Base-by-base conservation (phyloP, 1,140 invertebrate species). In the Theocolax elegans region DNA sequence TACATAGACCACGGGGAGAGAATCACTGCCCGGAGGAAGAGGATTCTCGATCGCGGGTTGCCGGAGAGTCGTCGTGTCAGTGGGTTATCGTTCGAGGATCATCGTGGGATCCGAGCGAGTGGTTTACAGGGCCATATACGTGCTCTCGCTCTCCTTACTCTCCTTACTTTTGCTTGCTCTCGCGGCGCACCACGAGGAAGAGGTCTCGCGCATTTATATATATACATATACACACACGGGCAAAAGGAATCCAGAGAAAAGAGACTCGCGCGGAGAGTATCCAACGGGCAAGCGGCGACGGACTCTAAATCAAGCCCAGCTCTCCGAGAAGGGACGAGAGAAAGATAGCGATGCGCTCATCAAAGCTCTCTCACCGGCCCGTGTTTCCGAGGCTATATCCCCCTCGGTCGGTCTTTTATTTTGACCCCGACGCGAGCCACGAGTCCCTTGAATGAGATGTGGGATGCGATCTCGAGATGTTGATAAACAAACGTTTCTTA, bases 71-170 rank as follows among this genome's bases (percentile, higher is more conserved):
- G 65, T 63, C 65, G 73, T 73, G 75, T 73, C 71, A 77, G 66
- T 79, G 66, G 77, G 77, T 80, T 79, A 79, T 80, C 75, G 73
- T 68, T 25, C 44, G 21, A 56, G 58, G 73, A 79, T 80, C 73
- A 76, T 75, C 74, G 67, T 75, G 72, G 72, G 70, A 75, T 58
- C 67, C 71, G 38, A 59, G 54, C 9, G 6, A 21, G 46, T n/a
- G n/a, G n/a, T n/a, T n/a, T 29, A 13, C 21, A n/a, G 25, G 21
- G 63, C 38, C 38, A 7, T 58, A 31, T 38, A 67, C 53, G 27
- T 46, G 40, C 17, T 35, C 65, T 46, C 44, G 48, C 59, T 72
- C 17, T 51, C 42, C 27, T 59, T 53, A 46, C 40, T n/a, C n/a
- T n/a, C n/a, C n/a, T n/a, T n/a, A n/a, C n/a, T n/a, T n/a, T n/a